Conservation (phyloP, 2,113 vertebrate genomes). For the Leptobrachium leishanense region DNA sequence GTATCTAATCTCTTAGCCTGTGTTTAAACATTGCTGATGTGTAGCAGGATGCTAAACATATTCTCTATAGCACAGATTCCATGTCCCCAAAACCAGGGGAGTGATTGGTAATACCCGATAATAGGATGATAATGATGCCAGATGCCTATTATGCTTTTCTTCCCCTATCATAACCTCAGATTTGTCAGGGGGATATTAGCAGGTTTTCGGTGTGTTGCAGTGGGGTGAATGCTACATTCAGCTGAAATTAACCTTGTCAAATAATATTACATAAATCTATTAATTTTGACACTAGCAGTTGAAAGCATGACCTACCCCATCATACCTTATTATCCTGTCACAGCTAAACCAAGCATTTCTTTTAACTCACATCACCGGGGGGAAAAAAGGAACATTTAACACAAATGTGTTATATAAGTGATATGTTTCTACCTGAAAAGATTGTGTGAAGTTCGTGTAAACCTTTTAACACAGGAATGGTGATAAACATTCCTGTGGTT, state of each 20-base stretch:
- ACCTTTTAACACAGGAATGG: background rate
- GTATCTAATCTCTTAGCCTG: no score
- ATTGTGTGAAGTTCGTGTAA: background rate
- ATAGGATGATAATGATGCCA: background rate
- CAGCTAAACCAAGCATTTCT: background rate
- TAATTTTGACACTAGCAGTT: conserved; percentile 33
- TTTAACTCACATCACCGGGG: conserved; percentile 11
- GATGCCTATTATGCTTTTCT: background rate
- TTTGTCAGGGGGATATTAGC: conserved; percentile 1
- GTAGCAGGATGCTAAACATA: no score
- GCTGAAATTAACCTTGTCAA: conserved; percentile 33
- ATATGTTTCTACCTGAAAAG: background rate
- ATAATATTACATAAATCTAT: conserved; percentile 30
- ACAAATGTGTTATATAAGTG: conserved; percentile 12
- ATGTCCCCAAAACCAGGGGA: no score
- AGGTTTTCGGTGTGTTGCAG: background rate
- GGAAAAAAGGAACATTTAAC: conserved; percentile 9
- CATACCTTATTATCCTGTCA: conserved; percentile 24
- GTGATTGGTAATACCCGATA: background rate
- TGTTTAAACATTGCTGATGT: no score
- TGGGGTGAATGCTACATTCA: conserved; percentile 22
- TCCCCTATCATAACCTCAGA: background rate
- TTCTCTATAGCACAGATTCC: no score
- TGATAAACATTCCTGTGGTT: background rate
- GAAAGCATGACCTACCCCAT: conserved; percentile 15